Evolutionary conservation across 1,140 invertebrate genomes (phyloP).

Genomic region (silkworm (Bombyx mori)): ASM3026992v2 NC_085114.1:6343001-6343500

Average conservation of each 20-base stretch:
- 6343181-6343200: background rate
- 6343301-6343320: constrained; percentile 55
- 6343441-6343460: constrained; percentile 29
- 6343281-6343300: constrained; percentile 65
- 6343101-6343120: background rate
- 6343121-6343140: background rate
- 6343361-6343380: constrained; percentile 50
- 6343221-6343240: background rate
- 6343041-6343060: background rate
- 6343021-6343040: constrained; percentile 9
- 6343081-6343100: background rate
- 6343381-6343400: constrained; percentile 55
- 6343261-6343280: constrained; percentile 69
- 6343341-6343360: constrained; percentile 37
- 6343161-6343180: background rate
- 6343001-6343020: constrained; percentile 63
- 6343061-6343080: no score
- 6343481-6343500: constrained; percentile 36
- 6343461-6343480: constrained; percentile 26
- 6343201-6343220: background rate
- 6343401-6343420: constrained; percentile 63
- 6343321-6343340: constrained; percentile 53
- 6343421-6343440: constrained; percentile 53
- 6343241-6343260: constrained; percentile 2
- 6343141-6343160: no score